Conservation (phyloP, 2,797 vertebrate species). For the Meda fulgida region DNA sequence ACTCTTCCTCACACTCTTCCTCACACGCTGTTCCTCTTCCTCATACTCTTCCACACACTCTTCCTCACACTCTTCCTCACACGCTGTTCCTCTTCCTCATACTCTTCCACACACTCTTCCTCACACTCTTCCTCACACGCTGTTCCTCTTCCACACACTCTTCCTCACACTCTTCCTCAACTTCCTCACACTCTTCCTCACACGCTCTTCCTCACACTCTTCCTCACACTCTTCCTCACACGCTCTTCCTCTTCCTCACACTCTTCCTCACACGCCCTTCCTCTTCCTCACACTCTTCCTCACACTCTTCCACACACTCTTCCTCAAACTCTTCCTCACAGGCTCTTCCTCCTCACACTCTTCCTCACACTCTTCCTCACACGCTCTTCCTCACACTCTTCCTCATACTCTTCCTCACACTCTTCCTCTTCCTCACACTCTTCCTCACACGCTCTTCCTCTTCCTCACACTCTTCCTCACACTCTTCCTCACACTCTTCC, state of each 20-base stretch:
- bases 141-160: neutral
- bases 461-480: no score
- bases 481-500: no score
- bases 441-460: no score
- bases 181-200: no score
- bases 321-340: no score
- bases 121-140: neutral
- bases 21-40: neutral
- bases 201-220: neutral
- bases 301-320: no score
- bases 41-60: neutral
- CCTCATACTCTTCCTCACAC: no score
- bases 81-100: neutral
- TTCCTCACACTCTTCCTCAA: no score
- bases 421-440: no score
- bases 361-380: no score
- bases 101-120: neutral
- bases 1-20: neutral
- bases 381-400: neutral
- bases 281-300: neutral
- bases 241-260: neutral
- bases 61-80: neutral
- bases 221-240: no score
- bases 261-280: neutral
- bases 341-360: neutral